Conservation (phyloP, 1,140 invertebrate species). For the Macrocentrus cingulum region DNA sequence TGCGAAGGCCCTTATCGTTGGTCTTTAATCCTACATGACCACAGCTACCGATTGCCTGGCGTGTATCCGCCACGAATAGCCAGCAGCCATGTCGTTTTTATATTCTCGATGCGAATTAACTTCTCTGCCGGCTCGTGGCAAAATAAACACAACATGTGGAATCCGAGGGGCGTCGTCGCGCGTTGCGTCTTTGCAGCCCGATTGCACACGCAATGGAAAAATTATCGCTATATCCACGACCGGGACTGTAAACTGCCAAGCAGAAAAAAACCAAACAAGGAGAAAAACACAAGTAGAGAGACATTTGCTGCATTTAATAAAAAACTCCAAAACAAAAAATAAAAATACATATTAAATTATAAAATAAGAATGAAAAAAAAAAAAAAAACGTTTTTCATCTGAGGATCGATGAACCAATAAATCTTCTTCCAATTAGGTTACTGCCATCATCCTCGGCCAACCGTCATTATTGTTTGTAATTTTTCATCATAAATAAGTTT, state of each 20-base stretch:
- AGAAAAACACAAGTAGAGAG: no score
- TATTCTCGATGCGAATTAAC: conserved; percentile 13
- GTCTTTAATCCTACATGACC: conserved; percentile 17
- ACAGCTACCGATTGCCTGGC: conserved; percentile 10
- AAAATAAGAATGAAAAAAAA: no score
- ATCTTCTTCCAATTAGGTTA: conserved; percentile 7
- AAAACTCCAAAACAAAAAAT: no score
- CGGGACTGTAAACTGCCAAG: no score
- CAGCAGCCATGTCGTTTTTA: not conserved
- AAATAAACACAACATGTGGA: conserved; percentile 14
- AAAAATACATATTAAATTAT: no score
- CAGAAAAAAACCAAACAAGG: no score
- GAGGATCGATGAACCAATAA: not conserved
- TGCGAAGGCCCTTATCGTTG: conserved; percentile 15
- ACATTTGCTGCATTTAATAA: no score
- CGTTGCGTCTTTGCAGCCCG: not conserved
- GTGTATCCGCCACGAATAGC: not conserved
- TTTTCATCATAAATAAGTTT: conserved; percentile 12
- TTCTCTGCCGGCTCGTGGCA: conserved; percentile 17
- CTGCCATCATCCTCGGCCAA: not conserved
- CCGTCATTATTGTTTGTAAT: conserved; percentile 16
- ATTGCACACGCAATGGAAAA: conserved; percentile 10
- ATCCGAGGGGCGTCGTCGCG: not conserved
- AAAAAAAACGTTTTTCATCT: no score
- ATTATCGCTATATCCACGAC: conserved; percentile 14